Base-by-base conservation (phyloP, 2,797 vertebrate species). In the Falco cherrug region DNA sequence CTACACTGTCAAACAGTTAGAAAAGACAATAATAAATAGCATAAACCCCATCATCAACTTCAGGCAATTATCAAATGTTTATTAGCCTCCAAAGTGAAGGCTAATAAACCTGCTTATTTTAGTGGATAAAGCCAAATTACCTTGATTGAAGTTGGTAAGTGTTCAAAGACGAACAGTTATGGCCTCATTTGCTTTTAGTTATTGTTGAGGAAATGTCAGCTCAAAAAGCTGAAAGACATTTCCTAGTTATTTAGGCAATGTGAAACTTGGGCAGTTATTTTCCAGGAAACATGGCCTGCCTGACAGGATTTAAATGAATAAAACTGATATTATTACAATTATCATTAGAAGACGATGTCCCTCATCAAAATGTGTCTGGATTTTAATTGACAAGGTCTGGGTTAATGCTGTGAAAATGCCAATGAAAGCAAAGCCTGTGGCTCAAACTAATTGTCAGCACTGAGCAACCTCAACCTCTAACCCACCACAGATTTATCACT, bases 371-470 rank as follows among this genome's bases (percentile, higher is more conserved):
- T 63, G 61, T 78, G 91, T 85, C 92, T 96, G 89, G 95, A 89
- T 97, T 97, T 97, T 97, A 96, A 97, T 96, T 92, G 94, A 95
- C 95, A 97, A 89, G 95, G 91, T 96, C 92, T 91, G 75, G 96
- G 92, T 96, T 96, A 97, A 97, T 95, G 94, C 82, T 94, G 76
- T 89, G 92, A 97, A 97, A 95, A 96, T 88, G 91, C 87, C 89
- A 97, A 93, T 95, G 96, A 97, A 97, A 96, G 94, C 89, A 96
- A 90, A 93, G 90, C 89, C 93, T 85, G 90, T 96, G 93, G 91
- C 96, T 97, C 94, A 96, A 90, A 96, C 81, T 96, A 97, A 97
- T 94, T 97, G 96, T 96, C 94, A 96, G 92, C 94, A 95, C 83
- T 73, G 54, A 96, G 87, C 90, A 95, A 96, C 91, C 93, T 95